Evolutionary conservation across 2,113 vertebrate genomes (phyloP).

Genomic region (Pteruthius melanotis): DNA sequence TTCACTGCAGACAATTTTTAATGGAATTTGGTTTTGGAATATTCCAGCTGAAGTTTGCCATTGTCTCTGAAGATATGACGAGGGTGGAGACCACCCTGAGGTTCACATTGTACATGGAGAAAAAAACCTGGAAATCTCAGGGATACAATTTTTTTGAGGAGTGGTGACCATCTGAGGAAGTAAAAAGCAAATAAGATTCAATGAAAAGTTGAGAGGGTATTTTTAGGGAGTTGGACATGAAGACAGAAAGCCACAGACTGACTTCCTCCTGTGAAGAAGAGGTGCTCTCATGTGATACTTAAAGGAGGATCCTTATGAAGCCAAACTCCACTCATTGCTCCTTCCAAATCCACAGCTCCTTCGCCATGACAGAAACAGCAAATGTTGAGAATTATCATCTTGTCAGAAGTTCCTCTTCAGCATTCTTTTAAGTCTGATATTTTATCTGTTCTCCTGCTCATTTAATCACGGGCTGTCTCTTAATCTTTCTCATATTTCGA

Average conservation of each 20-base stretch:
- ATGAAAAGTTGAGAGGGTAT: rapidly evolving
- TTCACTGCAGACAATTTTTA: background rate
- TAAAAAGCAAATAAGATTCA: background rate
- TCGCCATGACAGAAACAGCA: background rate
- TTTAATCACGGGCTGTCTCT: background rate
- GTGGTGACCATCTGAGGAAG: background rate
- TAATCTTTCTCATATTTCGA: background rate
- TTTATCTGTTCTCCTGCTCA: background rate
- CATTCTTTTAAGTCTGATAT: background rate
- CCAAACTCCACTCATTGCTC: background rate
- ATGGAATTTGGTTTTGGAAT: background rate
- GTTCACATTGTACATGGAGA: background rate
- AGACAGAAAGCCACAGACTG: background rate
- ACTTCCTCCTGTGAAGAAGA: background rate
- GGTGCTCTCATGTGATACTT: background rate
- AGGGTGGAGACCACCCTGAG: background rate
- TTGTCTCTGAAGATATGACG: background rate
- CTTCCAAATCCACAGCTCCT: background rate
- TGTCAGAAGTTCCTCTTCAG: background rate
- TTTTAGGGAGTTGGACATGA: background rate
- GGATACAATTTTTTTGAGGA: background rate
- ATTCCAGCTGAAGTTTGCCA: background rate
- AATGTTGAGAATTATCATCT: background rate
- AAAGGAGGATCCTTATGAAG: background rate
- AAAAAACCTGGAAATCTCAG: background rate